Conservation (phyloP, 2,113 vertebrate genomes). For the Sus scrofa region T2T-Sscrofa CM000813.6:161158501-161159000, state of each 20-base stretch:
- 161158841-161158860: neutral
- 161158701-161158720: neutral
- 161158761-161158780: neutral
- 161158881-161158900: too few species aligned
- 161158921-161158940: neutral
- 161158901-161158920: neutral
- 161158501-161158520: neutral
- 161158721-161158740: neutral
- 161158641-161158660: neutral
- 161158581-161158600: neutral
- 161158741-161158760: neutral
- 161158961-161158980: too few species aligned
- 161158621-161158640: neutral
- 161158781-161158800: too few species aligned
- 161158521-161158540: neutral
- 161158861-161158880: neutral
- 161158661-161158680: neutral
- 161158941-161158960: neutral
- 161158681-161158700: neutral
- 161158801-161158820: neutral
- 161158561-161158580: neutral
- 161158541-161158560: neutral
- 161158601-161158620: neutral
- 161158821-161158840: too few species aligned
- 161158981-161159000: too few species aligned